Evolutionary conservation across 2,113 vertebrate species (phyloP).

Genomic region (Ceyx margarethae): DNA sequence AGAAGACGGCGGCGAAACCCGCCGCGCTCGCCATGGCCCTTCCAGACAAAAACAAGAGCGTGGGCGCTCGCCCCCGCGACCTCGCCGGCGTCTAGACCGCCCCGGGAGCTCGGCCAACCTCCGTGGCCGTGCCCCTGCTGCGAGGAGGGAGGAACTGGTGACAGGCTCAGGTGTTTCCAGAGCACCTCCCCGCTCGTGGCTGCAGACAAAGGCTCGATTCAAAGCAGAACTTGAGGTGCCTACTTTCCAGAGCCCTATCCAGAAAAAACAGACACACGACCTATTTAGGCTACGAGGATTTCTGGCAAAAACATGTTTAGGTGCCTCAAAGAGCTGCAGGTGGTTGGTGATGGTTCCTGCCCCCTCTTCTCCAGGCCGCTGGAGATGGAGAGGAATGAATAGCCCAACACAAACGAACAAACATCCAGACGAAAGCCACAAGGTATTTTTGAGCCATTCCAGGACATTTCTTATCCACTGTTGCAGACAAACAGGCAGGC

Average conservation of each 20-base stretch:
- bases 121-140: not conserved
- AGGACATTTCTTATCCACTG: conserved; percentile 62
- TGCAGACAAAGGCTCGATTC: conserved; percentile 49
- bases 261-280: conserved; percentile 56
- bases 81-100: not conserved
- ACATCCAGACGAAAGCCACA: conserved; percentile 50
- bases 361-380: conserved; percentile 40
- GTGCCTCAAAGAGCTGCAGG: conserved; percentile 54
- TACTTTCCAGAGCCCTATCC: conserved; percentile 47
- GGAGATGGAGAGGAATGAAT: conserved; percentile 48
- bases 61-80: not conserved
- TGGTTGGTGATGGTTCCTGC: conserved; percentile 54
- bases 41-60: conserved; percentile 10
- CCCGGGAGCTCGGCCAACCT: not conserved
- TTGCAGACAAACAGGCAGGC: conserved; percentile 63
- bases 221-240: conserved; percentile 43
- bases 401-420: not conserved
- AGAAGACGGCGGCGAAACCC: conserved; percentile 88
- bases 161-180: conserved; percentile 56
- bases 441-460: conserved; percentile 64
- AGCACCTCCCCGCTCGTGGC: not conserved
- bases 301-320: conserved; percentile 65
- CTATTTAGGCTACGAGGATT: conserved; percentile 4
- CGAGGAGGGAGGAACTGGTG: not conserved
- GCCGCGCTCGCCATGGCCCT: conserved; percentile 71